Base-by-base conservation (phyloP, 2,888 invertebrate species). In the Mythimna lalbum region DNA sequence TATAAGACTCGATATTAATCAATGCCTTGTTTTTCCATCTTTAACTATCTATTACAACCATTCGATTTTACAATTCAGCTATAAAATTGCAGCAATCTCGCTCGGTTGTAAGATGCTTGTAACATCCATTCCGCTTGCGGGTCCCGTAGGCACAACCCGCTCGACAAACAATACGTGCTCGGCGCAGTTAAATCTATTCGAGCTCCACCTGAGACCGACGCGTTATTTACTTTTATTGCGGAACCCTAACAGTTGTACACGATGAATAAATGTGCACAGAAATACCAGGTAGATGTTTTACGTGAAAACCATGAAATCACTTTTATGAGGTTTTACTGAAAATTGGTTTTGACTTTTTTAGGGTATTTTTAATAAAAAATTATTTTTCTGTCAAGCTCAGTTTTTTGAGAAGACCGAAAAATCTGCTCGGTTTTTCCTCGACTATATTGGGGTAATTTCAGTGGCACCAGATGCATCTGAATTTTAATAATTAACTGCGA, bases 181-280 rank as follows among this genome's bases (percentile, higher is more conserved):
- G 53, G 52, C 61, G 80, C 78, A 64, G 86, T 78, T 78, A 86
- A 84, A 86, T 84, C 86, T 84, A 73, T 85, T 76, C 75, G 75
- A 72, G 50, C 71, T 73, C 84, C 85, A 85, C 83, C 86, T 85
- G 85, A 80, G 81, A 69, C 81, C 69, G 19, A 10, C 31, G 23
- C 65, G 64, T 72, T 85, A 77, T 83, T 86, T 83, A 81, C 76
- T 85, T 82, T 78, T 82, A 84, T 82, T 80, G 78, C 63, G 50
- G 69, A 69, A 63, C 76, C 69, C 62, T 62, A 62, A 70, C 62
- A 59, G 36, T 4, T 21, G 9, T 23, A 57, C 23, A 61, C 47
- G 17, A 4, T 23, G 1, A 5, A 33, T 0, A 50, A 27, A 36
- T 36, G 21, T 23, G n/a, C 10, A 19, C 69, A 83, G 85, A 78